A percentile compares a stretch with the other conserved stretches of the same genome.
Evolutionary conservation across 2,888 invertebrate genomes (phyloP).

Genomic region (Hoplodrina ambigua): DNA sequence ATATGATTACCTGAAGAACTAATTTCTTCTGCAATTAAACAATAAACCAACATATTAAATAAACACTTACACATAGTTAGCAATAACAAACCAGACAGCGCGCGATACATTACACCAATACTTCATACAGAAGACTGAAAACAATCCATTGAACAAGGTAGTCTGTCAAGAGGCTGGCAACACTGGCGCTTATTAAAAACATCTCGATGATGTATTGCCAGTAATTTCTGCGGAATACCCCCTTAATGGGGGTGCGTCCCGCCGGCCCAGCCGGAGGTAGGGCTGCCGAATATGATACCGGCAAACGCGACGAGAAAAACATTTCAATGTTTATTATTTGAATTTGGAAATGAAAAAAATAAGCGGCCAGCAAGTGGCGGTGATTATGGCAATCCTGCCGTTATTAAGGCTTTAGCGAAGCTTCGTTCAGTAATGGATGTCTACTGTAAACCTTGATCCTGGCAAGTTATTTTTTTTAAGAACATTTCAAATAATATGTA

Average conservation of each 20-base stretch:
- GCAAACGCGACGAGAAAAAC: conserved; percentile 1
- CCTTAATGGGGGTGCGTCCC: conserved; percentile 63
- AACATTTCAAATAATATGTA: too few relatives aligned
- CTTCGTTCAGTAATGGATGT: neutral
- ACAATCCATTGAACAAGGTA: conserved; percentile 65
- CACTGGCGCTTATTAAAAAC: conserved; percentile 85
- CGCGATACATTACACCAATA: conserved; percentile 53
- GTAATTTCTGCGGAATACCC: conserved; percentile 81
- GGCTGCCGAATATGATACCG: conserved; percentile 51
- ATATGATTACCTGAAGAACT: neutral
- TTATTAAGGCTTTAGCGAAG: neutral
- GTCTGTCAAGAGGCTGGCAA: conserved; percentile 69
- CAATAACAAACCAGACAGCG: conserved; percentile 49
- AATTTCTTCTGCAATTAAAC: neutral
- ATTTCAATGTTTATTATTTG: neutral
- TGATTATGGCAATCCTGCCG: neutral
- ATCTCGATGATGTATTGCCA: conserved; percentile 86
- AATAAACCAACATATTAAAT: conserved; percentile 6
- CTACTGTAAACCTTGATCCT: neutral
- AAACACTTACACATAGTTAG: conserved; percentile 33
- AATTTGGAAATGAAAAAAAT: neutral
- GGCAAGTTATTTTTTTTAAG: too few relatives aligned
- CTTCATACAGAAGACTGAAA: conserved; percentile 55
- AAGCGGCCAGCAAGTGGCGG: neutral
- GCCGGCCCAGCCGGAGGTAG: conserved; percentile 42